Base-by-base conservation (phyloP, 2,888 invertebrate species). In the Pristionchus mayeri region DNA sequence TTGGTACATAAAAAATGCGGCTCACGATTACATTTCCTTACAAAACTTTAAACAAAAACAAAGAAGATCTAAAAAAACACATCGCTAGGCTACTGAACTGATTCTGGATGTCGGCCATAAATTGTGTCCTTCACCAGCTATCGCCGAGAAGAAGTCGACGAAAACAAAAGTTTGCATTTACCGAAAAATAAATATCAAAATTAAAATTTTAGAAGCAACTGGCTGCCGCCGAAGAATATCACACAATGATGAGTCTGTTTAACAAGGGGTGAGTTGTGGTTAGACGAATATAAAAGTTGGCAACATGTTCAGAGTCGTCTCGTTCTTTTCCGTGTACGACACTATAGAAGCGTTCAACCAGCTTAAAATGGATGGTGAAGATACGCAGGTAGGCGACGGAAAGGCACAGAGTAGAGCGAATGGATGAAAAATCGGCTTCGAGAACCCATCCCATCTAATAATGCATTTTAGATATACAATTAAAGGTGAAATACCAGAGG, bases 181-280 rank as follows among this genome's bases (percentile, higher is more conserved):
- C 16, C 63, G 54, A 18, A 60, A 34, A 63, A 34, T 63, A 44
- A 44, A 44, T 44, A n/a, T 24, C 37, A 13, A 37, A 67, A 40
- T 13, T 54, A 40, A 4, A 2, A 44, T 44, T 71, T 71, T 24
- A 71, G 86, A 88, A 89, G 67, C 90, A 90, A 84, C 87, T 89
- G 86, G 89, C 90, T 0, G 89, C 90, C 9, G 86, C 87, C 3
- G 90, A 90, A 84, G 90, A 90, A 37, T 90, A 90, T 85, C 89
- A 89, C 48, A 90, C 90, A 24, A 87, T 90, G 86, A 84, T 88
- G 71, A 88, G 88, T 78, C 86, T 90, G n/a, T 90, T 89, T 85
- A 90, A 90, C 75, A 90, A 89, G 78, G 88, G 89, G 87, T 88
- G 71, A 60, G 81, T 1, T 44, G 44, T n/a, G n/a, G n/a, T n/a